Base-by-base conservation (phyloP, 2,113 vertebrate genomes). In the Ameiurus melas region DNA sequence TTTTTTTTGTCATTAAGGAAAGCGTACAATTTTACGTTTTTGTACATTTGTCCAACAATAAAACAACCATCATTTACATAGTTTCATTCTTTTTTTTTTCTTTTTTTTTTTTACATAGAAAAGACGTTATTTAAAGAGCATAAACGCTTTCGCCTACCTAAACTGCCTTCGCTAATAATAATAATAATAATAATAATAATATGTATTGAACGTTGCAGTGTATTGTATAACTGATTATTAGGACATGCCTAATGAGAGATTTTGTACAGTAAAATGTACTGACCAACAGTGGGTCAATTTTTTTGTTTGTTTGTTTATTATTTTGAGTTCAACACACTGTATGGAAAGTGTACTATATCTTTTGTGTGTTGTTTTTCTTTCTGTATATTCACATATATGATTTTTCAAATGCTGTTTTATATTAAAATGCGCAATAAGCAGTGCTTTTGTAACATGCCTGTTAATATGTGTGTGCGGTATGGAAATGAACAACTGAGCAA, bases 341-440 rank as follows among this genome's bases (percentile, higher is more conserved):
- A 27, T 33, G 27, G 70, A 60, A 14, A 12, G 7, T 84, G 55
- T 36, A 60, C 36, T 25, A n/a, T 53, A 33, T 71, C 36, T 87
- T 16, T 73, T 70, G 68, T 87, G 19, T 80, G 79, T 62, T 57
- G 33, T 85, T 83, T 57, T 79, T 60, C 71, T 89, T 85, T 81
- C 66, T 83, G 85, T 77, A 85, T 86, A 78, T 90, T 88, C 77
- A 64, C 33, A 64, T 68, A 25, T 62, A 85, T 89, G n/a, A 75
- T 36, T 90, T 57, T 87, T 51, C 10, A 84, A 73, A 73, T 87
- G 81, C 27, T 47, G 66, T 84, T 75, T 81, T 79, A 79, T 87
- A 90, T 80, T 89, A 89, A 89, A 87, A 77, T 53, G 51, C 22
- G 79, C 57, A 79, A 68, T 2, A 64, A 64, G 58, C 47, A 22